Percentiles rank a stretch among this genome's conserved stretches.
These are phyloP conservation scores for Molossus molossus DNA, from an alignment of 2,797 vertebrate genomes.

Conservation along the genomic window DNA sequence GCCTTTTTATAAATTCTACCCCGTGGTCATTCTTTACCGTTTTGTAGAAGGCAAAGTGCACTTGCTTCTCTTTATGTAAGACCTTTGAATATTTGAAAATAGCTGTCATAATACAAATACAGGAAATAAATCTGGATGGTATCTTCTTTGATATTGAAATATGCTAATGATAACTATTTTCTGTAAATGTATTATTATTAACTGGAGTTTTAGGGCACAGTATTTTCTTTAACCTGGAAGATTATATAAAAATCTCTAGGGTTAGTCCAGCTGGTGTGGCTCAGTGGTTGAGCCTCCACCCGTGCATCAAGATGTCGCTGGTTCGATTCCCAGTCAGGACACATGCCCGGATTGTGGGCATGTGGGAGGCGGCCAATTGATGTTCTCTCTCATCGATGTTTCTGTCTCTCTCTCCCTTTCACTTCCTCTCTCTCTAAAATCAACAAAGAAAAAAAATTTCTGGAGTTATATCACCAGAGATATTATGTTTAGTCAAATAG, in stretches of 20 bases:
- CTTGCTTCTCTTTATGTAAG: accelerated
- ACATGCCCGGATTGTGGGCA: too few species aligned
- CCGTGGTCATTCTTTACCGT: neutral
- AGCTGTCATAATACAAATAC: neutral
- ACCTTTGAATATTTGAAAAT: neutral
- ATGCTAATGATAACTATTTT: neutral
- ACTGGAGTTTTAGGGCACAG: neutral
- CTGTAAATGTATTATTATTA: neutral
- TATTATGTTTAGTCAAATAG: neutral
- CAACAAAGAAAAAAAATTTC: neutral
- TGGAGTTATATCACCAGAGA: neutral
- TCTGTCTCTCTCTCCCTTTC: too few species aligned
- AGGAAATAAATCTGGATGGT: neutral
- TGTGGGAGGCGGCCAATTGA: too few species aligned
- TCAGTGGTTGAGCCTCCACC: too few species aligned
- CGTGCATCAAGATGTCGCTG: too few species aligned
- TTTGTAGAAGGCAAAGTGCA: neutral
- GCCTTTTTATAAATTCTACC: neutral
- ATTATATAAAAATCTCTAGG: neutral
- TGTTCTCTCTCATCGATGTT: too few species aligned
- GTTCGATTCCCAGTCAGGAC: too few species aligned
- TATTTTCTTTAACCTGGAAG: neutral
- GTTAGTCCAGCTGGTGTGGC: too few species aligned
- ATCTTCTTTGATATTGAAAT: neutral
- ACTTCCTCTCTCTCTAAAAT: too few species aligned